A percentile compares a stretch with the other conserved stretches of the same genome.
These are phyloP conservation scores for Epinotia nisella DNA, from an alignment of 2,888 invertebrate species.

Conservation along the genomic window DNA sequence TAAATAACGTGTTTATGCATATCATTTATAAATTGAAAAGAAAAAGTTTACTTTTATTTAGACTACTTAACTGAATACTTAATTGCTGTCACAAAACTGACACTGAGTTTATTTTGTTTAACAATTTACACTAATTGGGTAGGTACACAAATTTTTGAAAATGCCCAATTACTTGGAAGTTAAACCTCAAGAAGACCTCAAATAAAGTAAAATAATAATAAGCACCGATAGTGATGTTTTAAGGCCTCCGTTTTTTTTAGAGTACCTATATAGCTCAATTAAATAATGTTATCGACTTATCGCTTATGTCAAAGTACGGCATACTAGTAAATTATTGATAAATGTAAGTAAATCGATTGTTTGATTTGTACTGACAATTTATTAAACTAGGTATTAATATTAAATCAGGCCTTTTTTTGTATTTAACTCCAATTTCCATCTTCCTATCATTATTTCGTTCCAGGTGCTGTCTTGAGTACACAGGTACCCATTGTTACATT, in stretches of 20 bases:
- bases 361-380: slow-evolving; percentile 1
- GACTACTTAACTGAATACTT: too few species aligned
- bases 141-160: too few species aligned
- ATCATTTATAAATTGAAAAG: too few species aligned
- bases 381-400: slow-evolving; percentile 10
- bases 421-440: background rate
- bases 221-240: background rate
- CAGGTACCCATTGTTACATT: too few species aligned
- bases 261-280: slow-evolving; percentile 12
- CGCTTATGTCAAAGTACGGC: slow-evolving; percentile 3
- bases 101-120: too few species aligned
- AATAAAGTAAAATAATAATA: background rate
- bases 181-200: background rate
- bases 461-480: too few species aligned
- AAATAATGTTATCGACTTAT: slow-evolving; percentile 8
- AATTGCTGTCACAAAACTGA: too few species aligned
- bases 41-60: too few species aligned
- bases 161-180: background rate
- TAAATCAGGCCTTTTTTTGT: background rate
- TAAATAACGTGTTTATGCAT: too few species aligned
- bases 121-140: too few species aligned
- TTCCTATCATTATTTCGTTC: background rate
- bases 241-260: background rate
- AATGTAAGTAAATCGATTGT: slow-evolving; percentile 9
- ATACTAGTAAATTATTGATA: slow-evolving; percentile 23